Base-by-base conservation (phyloP, 2,113 vertebrate species). In the Rhodinocichla rosea region DNA sequence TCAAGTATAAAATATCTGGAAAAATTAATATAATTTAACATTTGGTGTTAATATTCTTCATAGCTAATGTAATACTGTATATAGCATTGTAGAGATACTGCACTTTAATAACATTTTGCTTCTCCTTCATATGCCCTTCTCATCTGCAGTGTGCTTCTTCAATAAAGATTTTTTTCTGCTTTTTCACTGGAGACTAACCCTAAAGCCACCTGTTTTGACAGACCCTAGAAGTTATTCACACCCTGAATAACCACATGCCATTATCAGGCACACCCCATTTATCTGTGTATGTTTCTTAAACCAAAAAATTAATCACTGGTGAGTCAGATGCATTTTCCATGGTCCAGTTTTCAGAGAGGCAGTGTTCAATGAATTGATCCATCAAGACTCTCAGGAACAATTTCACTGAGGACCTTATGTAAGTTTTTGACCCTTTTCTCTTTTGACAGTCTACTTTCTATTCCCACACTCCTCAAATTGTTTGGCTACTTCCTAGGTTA, bases 171-270 rank as follows among this genome's bases (percentile, higher is more conserved):
- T 11, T 52, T 47, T 45, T 68, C 42, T 80, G 15, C 39, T 52
- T 83, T 55, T 89, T 69, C 56, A 59, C 2, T 17, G 42, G 53
- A 67, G 37, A 64, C 79, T 65, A 67, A 64, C 27, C 44, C 63
- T 39, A 33, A 78, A 91, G 37, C 42, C 60, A 40, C 40, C 52
- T 62, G 50, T 82, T 94, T 67, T 83, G 63, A 80, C 59, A 95
- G 68, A 94, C 39, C 14, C 27, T 68, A 69, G 87, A 57, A 21
- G 45, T n/a, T 82, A 62, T 56, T 88, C 82, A 69, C 82, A 55
- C 67, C 94, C 71, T 81, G 71, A 90, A 42, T 89, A 93, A 94
- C 83, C 69, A 92, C 91, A 94, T 83, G 80, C 88, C 87, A n/a
- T 73, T 85, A 87, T 56, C 64, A 44, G 91, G 67, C 85, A 95